These are phyloP conservation scores for Pelosia muscerda DNA, from an alignment of 2,888 invertebrate species.

Conservation along the genomic window DNA sequence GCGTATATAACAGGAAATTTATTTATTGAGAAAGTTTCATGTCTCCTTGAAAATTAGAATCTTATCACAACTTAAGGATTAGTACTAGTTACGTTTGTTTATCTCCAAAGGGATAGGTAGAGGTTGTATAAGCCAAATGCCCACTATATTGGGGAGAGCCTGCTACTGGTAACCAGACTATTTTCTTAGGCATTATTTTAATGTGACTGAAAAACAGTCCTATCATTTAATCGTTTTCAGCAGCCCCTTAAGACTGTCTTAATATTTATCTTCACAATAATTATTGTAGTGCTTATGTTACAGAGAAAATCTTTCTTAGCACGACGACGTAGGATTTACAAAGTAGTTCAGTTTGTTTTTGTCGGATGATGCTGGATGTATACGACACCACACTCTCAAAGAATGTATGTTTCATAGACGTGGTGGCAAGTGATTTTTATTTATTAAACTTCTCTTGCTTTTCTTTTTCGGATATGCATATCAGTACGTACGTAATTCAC, in stretches of 20 bases:
- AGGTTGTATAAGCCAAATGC: too few relatives aligned
- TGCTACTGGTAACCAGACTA: background rate
- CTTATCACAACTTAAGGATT: background rate
- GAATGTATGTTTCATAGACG: background rate
- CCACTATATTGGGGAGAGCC: background rate
- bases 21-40: slow-evolving; percentile 25
- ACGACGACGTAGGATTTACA: background rate
- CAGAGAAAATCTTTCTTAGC: background rate
- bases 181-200: background rate
- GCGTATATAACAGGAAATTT: slow-evolving; percentile 13
- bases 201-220: background rate
- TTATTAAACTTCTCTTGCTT: background rate
- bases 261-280: too few relatives aligned
- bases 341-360: background rate
- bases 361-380: background rate
- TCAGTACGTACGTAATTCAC: slow-evolving; percentile 6
- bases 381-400: too few relatives aligned
- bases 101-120: background rate
- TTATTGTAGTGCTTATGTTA: background rate
- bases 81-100: background rate
- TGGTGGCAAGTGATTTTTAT: background rate
- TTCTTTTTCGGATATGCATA: too few relatives aligned
- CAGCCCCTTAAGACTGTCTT: too few relatives aligned
- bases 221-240: background rate
- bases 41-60: slow-evolving; percentile 7